Percentiles rank a stretch among this genome's conserved stretches.
phyloP scores from a whole-genome alignment of 64 coral and sea anemone genomes.

The Stichodactyla helianthus region DNA sequence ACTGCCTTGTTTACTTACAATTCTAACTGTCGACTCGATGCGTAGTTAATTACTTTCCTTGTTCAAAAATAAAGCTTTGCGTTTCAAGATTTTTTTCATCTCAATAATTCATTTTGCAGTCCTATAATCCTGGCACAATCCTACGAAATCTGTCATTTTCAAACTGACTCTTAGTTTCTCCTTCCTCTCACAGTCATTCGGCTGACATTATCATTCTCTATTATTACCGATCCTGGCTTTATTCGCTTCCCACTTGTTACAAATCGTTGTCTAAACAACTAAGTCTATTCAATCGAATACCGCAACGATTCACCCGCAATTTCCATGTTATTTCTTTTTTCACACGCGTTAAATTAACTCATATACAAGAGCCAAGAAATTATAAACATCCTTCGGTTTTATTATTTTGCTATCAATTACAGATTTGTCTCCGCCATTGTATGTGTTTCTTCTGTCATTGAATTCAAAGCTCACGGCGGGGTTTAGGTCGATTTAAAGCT shows the following conservation, averaged over 20 bases:
- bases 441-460: not conserved
- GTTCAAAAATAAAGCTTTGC: not conserved
- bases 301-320: not conserved
- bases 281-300: not conserved
- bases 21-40: not conserved
- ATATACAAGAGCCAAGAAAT: not conserved
- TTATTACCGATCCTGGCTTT: not conserved
- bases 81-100: not conserved
- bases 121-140: not conserved
- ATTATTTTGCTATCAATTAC: slow-evolving; percentile 10
- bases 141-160: slow-evolving; percentile 3
- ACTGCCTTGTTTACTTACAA: not conserved
- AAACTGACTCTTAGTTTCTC: not conserved
- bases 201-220: no score
- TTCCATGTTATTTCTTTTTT: not conserved
- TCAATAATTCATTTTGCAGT: not conserved
- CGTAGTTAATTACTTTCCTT: not conserved
- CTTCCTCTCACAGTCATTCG: not conserved
- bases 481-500: not conserved
- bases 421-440: not conserved
- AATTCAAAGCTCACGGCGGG: not conserved
- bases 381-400: not conserved
- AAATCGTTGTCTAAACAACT: not conserved
- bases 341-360: not conserved
- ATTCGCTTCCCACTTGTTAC: not conserved